phyloP scores from a whole-genome alignment of 2,113 vertebrate genomes.

The Coreoperca whiteheadi region DNA sequence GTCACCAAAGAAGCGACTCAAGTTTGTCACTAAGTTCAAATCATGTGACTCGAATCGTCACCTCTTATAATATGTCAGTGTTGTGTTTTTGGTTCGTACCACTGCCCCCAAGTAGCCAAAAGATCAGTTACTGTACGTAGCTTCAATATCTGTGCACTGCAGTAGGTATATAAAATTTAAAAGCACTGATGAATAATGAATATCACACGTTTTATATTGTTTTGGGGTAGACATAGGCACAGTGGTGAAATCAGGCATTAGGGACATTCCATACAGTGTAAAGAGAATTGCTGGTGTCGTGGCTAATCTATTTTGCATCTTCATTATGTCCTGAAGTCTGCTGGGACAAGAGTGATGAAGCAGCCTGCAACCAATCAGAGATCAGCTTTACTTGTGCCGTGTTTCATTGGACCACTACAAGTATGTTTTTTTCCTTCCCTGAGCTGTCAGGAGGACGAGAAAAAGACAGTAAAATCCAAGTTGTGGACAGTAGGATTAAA shows the following conservation, averaged over 20 bases:
- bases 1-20: too few species aligned
- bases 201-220: neutral
- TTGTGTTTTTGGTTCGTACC: neutral
- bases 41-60: neutral
- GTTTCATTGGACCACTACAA: neutral
- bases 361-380: constrained; percentile 17
- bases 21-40: too few species aligned
- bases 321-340: constrained; percentile 11
- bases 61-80: neutral
- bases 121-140: neutral
- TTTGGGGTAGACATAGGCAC: neutral
- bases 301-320: constrained; percentile 18
- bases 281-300: constrained; percentile 9
- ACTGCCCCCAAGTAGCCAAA: neutral
- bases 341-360: constrained; percentile 8
- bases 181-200: too few species aligned
- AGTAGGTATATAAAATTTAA: neutral
- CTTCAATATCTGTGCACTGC: neutral
- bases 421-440: neutral
- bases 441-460: constrained; percentile 5
- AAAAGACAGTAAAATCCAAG: neutral
- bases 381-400: neutral
- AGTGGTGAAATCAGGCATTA: neutral
- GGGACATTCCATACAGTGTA: neutral
- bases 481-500: neutral